phyloP scores from a whole-genome alignment of 2,888 invertebrate species.

The Mayetiola destructor region DNA sequence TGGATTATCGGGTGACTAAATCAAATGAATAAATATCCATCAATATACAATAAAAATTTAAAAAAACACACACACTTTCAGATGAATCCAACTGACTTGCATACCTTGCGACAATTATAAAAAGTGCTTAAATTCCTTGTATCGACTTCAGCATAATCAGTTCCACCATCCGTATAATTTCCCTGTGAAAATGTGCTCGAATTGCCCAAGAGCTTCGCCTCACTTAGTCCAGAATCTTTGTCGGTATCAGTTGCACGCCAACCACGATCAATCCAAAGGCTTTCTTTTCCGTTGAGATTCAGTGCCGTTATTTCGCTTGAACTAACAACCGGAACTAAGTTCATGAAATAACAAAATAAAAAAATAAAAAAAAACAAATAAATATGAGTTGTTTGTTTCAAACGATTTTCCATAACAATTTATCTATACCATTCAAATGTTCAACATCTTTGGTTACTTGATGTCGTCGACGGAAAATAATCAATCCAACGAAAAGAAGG shows the following conservation, averaged over 20 bases:
- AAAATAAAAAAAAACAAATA: not conserved
- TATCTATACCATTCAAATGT: slow-evolving; percentile 42
- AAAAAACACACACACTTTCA: not conserved
- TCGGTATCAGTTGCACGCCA: slow-evolving; percentile 49
- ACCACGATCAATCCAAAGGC: slow-evolving; percentile 54
- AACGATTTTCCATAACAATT: not conserved
- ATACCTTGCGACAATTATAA: slow-evolving; percentile 47
- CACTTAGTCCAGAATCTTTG: slow-evolving; percentile 43
- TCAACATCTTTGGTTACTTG: slow-evolving; percentile 42
- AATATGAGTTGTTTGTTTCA: not conserved
- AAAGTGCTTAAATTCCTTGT: slow-evolving; percentile 53
- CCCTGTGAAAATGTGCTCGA: slow-evolving; percentile 36
- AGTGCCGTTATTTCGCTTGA: slow-evolving; percentile 37
- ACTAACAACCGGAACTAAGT: slow-evolving; percentile 32
- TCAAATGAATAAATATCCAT: slow-evolving; percentile 5
- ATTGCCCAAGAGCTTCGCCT: slow-evolving; percentile 44
- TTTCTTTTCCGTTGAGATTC: slow-evolving; percentile 43
- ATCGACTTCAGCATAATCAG: slow-evolving; percentile 55
- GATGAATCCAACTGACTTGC: slow-evolving; percentile 15
- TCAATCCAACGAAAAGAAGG: slow-evolving; percentile 27
- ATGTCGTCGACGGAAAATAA: slow-evolving; percentile 34
- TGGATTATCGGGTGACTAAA: slow-evolving; percentile 44
- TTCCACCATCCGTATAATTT: slow-evolving; percentile 37
- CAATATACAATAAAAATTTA: not conserved
- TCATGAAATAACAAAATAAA: no score